These are phyloP conservation scores for Pseudomyrmex sp. DNA, from an alignment of 1,140 invertebrate genomes.

Conservation along the genomic window DNA sequence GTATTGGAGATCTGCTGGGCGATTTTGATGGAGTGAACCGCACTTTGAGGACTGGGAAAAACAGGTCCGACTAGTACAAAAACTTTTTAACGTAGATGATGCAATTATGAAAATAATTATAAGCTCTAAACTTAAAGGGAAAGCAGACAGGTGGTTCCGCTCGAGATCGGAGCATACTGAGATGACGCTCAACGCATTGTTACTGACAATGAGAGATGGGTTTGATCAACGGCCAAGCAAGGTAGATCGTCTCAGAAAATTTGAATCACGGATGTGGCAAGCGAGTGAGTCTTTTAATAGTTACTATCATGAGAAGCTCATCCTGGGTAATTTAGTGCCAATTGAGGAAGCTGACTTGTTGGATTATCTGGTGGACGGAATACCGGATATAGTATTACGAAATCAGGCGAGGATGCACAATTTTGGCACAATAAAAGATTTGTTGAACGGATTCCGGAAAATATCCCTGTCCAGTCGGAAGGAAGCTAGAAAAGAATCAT, in stretches of 20 bases:
- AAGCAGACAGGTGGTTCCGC: too few relatives aligned
- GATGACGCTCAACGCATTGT: not conserved
- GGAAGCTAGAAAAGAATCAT: not conserved
- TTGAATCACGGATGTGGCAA: not conserved
- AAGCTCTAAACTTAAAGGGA: too few relatives aligned
- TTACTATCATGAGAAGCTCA: slow-evolving; percentile 4
- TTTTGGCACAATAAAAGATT: not conserved
- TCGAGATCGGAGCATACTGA: not conserved
- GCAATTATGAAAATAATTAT: too few relatives aligned
- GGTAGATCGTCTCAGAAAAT: not conserved
- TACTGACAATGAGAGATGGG: not conserved
- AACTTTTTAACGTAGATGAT: too few relatives aligned
- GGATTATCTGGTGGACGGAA: not conserved
- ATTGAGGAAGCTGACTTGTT: not conserved
- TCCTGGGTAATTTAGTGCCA: not conserved
- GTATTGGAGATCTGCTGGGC: not conserved
- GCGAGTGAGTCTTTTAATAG: not conserved
- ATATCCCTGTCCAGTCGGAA: not conserved
- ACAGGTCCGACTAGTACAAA: not conserved
- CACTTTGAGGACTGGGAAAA: not conserved
- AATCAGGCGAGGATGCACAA: not conserved
- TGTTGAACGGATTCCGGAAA: not conserved
- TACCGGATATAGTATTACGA: not conserved
- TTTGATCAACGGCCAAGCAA: not conserved
- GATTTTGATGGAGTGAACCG: not conserved